A percentile compares a stretch with the other conserved stretches of the same genome.
These are phyloP conservation scores for Brachionichthys hirsutus DNA, from an alignment of 2,113 vertebrate genomes.

Conservation along the genomic window DNA sequence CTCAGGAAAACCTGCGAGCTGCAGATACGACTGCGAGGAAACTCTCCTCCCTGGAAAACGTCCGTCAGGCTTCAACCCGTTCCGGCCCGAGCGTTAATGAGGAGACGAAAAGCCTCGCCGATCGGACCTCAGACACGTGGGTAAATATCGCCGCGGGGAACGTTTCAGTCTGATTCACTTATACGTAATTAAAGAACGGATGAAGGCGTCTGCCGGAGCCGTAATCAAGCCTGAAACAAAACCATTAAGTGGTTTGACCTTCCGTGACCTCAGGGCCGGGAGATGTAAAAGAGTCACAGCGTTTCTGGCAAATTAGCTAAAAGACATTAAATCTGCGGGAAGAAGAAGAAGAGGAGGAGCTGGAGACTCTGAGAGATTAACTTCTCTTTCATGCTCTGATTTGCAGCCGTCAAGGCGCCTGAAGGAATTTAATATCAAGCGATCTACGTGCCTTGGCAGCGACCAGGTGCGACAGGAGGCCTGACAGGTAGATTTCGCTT, in stretches of 20 bases:
- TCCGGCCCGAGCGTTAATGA: slow-evolving; percentile 39
- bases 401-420: slow-evolving; percentile 69
- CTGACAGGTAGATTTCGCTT: slow-evolving; percentile 60
- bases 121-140: slow-evolving; percentile 41
- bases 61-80: slow-evolving; percentile 44
- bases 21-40: slow-evolving; percentile 65
- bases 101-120: slow-evolving; percentile 32
- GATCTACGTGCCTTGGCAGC: slow-evolving; percentile 74
- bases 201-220: slow-evolving; percentile 51
- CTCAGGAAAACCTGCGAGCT: slow-evolving; percentile 66
- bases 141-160: slow-evolving; percentile 54
- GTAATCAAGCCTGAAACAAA: slow-evolving; percentile 57
- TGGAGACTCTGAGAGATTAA: slow-evolving; percentile 36
- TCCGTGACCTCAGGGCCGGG: slow-evolving; percentile 10
- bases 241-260: slow-evolving; percentile 54
- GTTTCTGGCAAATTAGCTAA: slow-evolving; percentile 30
- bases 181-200: slow-evolving; percentile 31
- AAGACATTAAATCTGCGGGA: slow-evolving; percentile 39
- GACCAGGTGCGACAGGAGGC: slow-evolving; percentile 53
- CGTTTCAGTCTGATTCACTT: slow-evolving; percentile 35
- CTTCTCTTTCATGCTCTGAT: slow-evolving; percentile 70
- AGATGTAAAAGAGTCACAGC: slow-evolving; percentile 25
- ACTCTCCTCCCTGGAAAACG: slow-evolving; percentile 57
- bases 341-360: slow-evolving; percentile 26
- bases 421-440: slow-evolving; percentile 77